A percentile compares a stretch with the other conserved stretches of the same genome.
phyloP scores from a whole-genome alignment of 2,888 invertebrate species.

The Drosophila atroscutellata region DNA sequence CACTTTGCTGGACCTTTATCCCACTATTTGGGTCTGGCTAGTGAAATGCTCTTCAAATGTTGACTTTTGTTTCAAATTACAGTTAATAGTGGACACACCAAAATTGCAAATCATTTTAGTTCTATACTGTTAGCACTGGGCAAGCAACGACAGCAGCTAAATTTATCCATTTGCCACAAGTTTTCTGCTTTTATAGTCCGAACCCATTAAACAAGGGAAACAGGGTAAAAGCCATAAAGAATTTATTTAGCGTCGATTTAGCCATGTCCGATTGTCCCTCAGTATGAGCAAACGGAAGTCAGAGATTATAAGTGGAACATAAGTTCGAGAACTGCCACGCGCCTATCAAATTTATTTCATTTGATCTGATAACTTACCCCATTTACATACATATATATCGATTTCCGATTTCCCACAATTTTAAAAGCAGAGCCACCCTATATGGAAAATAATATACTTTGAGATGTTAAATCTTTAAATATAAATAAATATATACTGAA shows the following conservation, averaged over 20 bases:
- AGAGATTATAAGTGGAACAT: not conserved
- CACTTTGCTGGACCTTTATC: constrained; percentile 5
- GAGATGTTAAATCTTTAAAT: too few relatives aligned
- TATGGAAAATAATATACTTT: not conserved
- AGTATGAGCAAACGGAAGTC: not conserved
- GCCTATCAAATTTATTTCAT: not conserved
- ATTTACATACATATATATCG: not conserved
- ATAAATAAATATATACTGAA: too few relatives aligned
- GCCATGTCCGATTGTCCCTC: not conserved
- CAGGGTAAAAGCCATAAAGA: not conserved
- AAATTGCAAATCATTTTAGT: constrained; percentile 27
- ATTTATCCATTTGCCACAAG: not conserved
- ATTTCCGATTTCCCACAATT: not conserved
- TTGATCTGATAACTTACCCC: not conserved
- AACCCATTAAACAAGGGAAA: not conserved
- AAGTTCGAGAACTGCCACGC: not conserved
- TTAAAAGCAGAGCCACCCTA: not conserved
- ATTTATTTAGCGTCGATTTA: not conserved
- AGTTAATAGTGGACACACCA: constrained; percentile 3
- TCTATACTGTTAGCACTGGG: not conserved
- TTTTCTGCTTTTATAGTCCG: not conserved
- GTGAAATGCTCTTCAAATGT: constrained; percentile 27
- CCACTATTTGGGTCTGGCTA: not conserved
- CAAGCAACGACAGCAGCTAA: not conserved
- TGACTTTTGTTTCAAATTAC: constrained; percentile 47